Base-by-base conservation (phyloP, 2,888 invertebrate species). In the Drosophila koepferae region DNA sequence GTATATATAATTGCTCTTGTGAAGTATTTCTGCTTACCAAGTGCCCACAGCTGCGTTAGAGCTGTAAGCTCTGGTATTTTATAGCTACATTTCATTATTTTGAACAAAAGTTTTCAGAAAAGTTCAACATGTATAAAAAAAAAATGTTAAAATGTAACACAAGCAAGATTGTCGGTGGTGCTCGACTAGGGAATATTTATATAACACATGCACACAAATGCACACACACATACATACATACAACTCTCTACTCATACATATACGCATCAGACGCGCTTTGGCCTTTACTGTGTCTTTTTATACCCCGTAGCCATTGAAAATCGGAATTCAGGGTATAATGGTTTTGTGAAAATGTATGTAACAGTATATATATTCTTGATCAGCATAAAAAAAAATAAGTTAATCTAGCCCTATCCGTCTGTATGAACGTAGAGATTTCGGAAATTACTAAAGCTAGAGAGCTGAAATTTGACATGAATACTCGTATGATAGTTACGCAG, bases 21-120 rank as follows among this genome's bases (percentile, higher is more conserved):
- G 61, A 63, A 72, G 58, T 68, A 66, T 60, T 78, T 81, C 65
- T 60, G 18, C 44, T 41, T 58, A 18, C 36, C 51, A 44, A 62
- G 65, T 55, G 65, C 31, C 46, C n/a, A 38, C 46, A 61, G 36
- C 36, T 7, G n/a, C 28, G 43, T 10, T 20, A 49, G 65, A 51
- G 55, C 28, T 61, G 65, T 34, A 38, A 14, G 43, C 41, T 41
- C 55, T 46, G 53, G 40, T 23, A 6, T 44, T 56, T 53, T 59
- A 16, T 18, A n/a, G 63, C 41, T 16, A 62, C 31, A 34, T 36
- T 36, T 20, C 7, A 10, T 20, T n/a, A 10, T 55, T 40, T 16
- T 12, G 3, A n/a, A 55, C 10, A 28, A 40, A 12, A 28, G 10
- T 55, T n/a, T 40, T 34, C 36, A 20, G 8, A 2, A 53, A 53